Percentiles rank a stretch among this genome's conserved stretches.
These are phyloP conservation scores for Diabrotica balteata DNA, from an alignment of 2,888 invertebrate species.

Conservation along the genomic window DNA sequence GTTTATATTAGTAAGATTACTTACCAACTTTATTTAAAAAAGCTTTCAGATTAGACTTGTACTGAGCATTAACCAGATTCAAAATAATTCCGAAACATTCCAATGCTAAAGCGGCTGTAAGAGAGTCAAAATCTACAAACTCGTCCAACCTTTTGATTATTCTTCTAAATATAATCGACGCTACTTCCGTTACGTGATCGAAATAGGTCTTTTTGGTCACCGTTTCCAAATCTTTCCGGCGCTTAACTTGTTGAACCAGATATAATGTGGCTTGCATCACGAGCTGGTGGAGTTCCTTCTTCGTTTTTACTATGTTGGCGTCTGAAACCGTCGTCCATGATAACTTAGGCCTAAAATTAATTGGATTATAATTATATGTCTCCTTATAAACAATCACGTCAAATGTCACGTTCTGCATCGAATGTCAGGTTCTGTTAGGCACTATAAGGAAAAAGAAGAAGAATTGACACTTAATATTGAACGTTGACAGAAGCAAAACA, in stretches of 20 bases:
- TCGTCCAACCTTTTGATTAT: slow-evolving; percentile 64
- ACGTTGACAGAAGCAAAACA: too few relatives aligned
- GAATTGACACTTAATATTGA: too few relatives aligned
- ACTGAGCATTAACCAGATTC: slow-evolving; percentile 54
- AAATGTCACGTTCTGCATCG: too few relatives aligned
- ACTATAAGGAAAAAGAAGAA: too few relatives aligned
- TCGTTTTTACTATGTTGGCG: slow-evolving; percentile 62
- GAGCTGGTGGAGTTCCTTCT: slow-evolving; percentile 67
- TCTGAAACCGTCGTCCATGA: slow-evolving; percentile 65
- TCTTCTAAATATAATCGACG: slow-evolving; percentile 56
- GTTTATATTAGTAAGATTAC: slow-evolving; percentile 39
- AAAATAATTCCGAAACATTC: slow-evolving; percentile 67
- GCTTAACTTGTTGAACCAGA: slow-evolving; percentile 57
- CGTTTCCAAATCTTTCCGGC: slow-evolving; percentile 52
- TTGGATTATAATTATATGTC: too few relatives aligned
- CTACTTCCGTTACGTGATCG: slow-evolving; percentile 56
- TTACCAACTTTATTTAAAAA: slow-evolving; percentile 61
- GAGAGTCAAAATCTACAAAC: slow-evolving; percentile 66
- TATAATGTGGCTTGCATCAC: slow-evolving; percentile 61
- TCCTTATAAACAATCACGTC: too few relatives aligned
- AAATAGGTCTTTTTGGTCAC: slow-evolving; percentile 50
- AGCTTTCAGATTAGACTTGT: slow-evolving; percentile 54
- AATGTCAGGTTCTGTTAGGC: too few relatives aligned
- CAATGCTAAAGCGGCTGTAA: slow-evolving; percentile 63
- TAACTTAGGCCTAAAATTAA: slow-evolving; percentile 59